These are phyloP conservation scores for Heteropelma amictum DNA, from an alignment of 2,888 invertebrate genomes.

Conservation along the genomic window DNA sequence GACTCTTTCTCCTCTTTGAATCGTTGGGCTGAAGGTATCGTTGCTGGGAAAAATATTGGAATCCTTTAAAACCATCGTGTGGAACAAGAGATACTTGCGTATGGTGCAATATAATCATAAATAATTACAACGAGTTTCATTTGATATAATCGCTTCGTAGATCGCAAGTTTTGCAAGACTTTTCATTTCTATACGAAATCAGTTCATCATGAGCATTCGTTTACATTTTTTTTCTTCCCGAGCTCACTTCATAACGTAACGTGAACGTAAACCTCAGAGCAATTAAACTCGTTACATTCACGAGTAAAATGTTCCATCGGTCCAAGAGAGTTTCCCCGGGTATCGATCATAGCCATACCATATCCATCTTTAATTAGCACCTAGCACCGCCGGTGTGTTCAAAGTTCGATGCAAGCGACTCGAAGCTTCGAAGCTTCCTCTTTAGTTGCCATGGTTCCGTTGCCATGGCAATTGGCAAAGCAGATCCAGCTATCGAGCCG, in stretches of 20 bases:
- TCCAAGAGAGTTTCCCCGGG: background rate
- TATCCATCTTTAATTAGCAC: slow-evolving; percentile 7
- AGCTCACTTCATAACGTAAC: no score
- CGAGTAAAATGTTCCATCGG: no score
- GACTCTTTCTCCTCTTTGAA: background rate
- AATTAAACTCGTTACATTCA: no score
- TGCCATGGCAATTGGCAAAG: slow-evolving; percentile 50
- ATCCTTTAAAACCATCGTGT: slow-evolving; percentile 12
- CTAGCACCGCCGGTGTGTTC: background rate
- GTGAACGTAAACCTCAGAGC: no score
- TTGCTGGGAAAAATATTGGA: background rate
- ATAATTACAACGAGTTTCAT: slow-evolving; percentile 46
- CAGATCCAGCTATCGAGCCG: slow-evolving; percentile 3
- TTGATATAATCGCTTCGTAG: slow-evolving; percentile 8
- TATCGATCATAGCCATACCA: background rate
- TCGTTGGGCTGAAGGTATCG: background rate
- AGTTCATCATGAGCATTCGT: background rate
- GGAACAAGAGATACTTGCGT: background rate
- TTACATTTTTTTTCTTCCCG: background rate
- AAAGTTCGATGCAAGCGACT: background rate
- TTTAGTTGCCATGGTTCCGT: slow-evolving; percentile 56
- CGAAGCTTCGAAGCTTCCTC: slow-evolving; percentile 40
- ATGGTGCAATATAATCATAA: slow-evolving; percentile 27
- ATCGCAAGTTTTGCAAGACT: slow-evolving; percentile 3
- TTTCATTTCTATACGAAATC: background rate